phyloP scores from a whole-genome alignment of 1,140 invertebrate genomes.

The Hyphantria cunea region DNA sequence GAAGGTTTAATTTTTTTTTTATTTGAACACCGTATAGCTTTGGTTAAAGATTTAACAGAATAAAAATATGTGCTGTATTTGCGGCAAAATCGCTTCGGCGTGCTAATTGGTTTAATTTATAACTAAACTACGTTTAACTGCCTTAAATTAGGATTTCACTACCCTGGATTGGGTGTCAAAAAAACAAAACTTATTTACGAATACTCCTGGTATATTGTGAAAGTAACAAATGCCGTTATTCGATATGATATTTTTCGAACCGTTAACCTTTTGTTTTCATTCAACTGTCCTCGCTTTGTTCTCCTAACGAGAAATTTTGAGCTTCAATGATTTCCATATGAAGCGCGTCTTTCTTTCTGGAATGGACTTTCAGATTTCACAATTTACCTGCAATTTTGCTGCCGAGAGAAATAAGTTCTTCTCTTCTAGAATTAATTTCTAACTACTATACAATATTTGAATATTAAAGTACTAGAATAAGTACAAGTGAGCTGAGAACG shows the following conservation, averaged over 20 bases:
- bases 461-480: too few species aligned
- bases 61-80: too few species aligned
- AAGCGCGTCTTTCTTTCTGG: not conserved
- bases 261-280: slow-evolving; percentile 37
- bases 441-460: too few species aligned
- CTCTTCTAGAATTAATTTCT: too few species aligned
- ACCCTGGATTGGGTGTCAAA: not conserved
- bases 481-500: too few species aligned
- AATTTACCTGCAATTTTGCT: slow-evolving; percentile 16
- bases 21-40: too few species aligned
- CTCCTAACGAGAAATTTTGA: slow-evolving; percentile 36
- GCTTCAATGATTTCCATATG: slow-evolving; percentile 29
- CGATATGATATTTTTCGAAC: slow-evolving; percentile 12
- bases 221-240: not conserved
- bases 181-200: not conserved
- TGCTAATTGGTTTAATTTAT: too few species aligned
- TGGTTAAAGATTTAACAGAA: too few species aligned
- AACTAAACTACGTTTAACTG: too few species aligned
- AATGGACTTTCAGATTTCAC: slow-evolving; percentile 36
- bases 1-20: too few species aligned
- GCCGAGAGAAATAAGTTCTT: not conserved
- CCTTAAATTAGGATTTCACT: not conserved
- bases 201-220: not conserved
- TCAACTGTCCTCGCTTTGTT: slow-evolving; percentile 32
- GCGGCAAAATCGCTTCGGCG: too few species aligned